Evolutionary conservation across 2,113 vertebrate genomes (phyloP).

Genomic region (Pelvicachromis taeniatus): DNA sequence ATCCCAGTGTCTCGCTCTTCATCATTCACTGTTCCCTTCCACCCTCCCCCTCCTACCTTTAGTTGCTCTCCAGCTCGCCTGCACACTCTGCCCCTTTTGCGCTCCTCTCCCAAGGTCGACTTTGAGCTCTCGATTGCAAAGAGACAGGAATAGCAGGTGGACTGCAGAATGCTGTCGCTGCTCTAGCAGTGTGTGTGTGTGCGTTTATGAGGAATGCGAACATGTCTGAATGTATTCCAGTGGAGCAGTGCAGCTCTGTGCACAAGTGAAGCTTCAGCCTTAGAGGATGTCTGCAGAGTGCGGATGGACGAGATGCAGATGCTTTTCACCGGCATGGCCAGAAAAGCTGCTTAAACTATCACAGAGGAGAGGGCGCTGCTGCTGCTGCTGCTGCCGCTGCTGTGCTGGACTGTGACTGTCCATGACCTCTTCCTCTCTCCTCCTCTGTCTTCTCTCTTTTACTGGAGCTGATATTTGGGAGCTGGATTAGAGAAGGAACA

Average conservation of each 20-base stretch:
- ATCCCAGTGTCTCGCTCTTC: background rate
- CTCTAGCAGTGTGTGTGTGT: background rate
- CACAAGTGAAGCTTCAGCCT: slow-evolving; percentile 5
- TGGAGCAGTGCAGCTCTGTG: slow-evolving; percentile 6
- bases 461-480: slow-evolving; percentile 11
- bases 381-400: background rate
- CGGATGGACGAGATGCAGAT: slow-evolving; percentile 40
- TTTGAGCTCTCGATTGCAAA: slow-evolving; percentile 15
- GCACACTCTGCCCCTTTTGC: background rate
- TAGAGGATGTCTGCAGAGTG: slow-evolving; percentile 50
- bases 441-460: slow-evolving; percentile 4
- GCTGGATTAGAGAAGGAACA: slow-evolving; percentile 16
- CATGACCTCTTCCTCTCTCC: background rate
- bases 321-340: slow-evolving; percentile 36
- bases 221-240: slow-evolving; percentile 29
- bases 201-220: background rate
- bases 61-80: background rate
- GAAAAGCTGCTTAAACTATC: slow-evolving; percentile 46
- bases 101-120: slow-evolving; percentile 54
- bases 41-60: slow-evolving; percentile 9
- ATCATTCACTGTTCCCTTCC: background rate
- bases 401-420: slow-evolving; percentile 33
- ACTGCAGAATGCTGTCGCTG: slow-evolving; percentile 47
- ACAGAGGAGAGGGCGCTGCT: slow-evolving; percentile 27
- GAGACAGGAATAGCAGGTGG: slow-evolving; percentile 58